Conservation (phyloP, 2,888 invertebrate species). For the Linyphia triangularis region DNA sequence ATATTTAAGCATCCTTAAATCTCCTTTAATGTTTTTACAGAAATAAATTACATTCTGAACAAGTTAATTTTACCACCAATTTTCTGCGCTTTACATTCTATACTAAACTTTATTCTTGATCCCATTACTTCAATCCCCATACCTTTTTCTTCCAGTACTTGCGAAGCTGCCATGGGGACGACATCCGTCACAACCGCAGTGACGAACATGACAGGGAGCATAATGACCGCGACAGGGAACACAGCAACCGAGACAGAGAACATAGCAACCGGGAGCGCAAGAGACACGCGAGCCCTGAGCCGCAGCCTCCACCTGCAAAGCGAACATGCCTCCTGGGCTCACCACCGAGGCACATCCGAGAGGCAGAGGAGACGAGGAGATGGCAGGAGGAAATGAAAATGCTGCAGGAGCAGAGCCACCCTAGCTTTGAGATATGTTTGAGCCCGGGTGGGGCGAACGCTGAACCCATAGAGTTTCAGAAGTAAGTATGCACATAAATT, state of each 20-base stretch:
- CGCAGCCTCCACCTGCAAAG: conserved; percentile 47
- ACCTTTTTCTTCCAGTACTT: conserved; percentile 26
- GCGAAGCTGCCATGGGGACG: conserved; percentile 42
- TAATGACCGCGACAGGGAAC: not conserved
- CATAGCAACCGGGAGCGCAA: conserved; percentile 18
- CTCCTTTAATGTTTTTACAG: no score
- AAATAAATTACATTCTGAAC: no score
- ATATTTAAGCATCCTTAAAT: no score
- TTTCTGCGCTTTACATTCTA: no score
- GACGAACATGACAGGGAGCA: conserved; percentile 6
- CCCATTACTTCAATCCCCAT: conserved; percentile 76
- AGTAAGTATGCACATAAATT: not conserved
- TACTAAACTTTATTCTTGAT: conserved; percentile 81
- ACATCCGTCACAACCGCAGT: not conserved
- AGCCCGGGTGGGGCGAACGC: not conserved
- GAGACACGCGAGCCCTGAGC: not conserved
- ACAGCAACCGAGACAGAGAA: conserved; percentile 5
- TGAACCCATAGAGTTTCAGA: not conserved
- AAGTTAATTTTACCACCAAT: no score
- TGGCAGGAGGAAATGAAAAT: conserved; percentile 77
- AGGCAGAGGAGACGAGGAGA: conserved; percentile 77
- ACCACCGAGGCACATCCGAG: conserved; percentile 78
- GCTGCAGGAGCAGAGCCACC: conserved; percentile 53
- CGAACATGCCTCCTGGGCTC: conserved; percentile 78
- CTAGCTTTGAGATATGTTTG: conserved; percentile 73